These are phyloP conservation scores for Kuschelorhynchus macadamiae DNA, from an alignment of 2,888 invertebrate genomes.

Conservation along the genomic window DNA sequence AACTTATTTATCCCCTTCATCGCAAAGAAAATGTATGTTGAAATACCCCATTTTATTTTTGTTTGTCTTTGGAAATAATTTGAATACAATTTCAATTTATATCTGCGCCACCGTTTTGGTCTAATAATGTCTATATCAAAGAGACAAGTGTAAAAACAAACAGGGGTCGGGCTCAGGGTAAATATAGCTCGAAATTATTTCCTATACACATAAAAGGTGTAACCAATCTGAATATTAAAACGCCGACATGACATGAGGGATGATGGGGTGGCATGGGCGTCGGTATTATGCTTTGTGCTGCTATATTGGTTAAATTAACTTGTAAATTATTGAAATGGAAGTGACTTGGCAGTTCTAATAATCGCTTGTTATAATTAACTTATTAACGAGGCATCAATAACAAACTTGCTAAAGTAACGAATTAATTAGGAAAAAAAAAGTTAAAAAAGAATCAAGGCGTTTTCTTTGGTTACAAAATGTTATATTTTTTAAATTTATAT, in stretches of 20 bases:
- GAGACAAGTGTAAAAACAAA: slow-evolving; percentile 70
- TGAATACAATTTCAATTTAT: slow-evolving; percentile 60
- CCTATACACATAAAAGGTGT: slow-evolving; percentile 70
- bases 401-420: too few species aligned
- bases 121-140: slow-evolving; percentile 66
- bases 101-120: slow-evolving; percentile 51
- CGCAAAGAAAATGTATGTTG: slow-evolving; percentile 40
- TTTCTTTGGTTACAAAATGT: too few species aligned
- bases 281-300: slow-evolving; percentile 19
- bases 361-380: neutral
- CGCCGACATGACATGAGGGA: slow-evolving; percentile 53
- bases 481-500: too few species aligned
- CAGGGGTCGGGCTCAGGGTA: slow-evolving; percentile 65
- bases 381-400: too few species aligned
- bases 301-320: slow-evolving; percentile 40
- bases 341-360: slow-evolving; percentile 29
- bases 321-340: slow-evolving; percentile 36
- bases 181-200: slow-evolving; percentile 68
- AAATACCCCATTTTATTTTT: slow-evolving; percentile 38
- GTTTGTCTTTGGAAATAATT: slow-evolving; percentile 53
- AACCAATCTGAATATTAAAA: slow-evolving; percentile 71
- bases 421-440: too few species aligned
- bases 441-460: too few species aligned
- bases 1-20: slow-evolving; percentile 27
- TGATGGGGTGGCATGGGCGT: slow-evolving; percentile 50